Evolutionary conservation across 2,113 vertebrate genomes (phyloP).

Genomic region (Pachycephala philippinensis): DNA sequence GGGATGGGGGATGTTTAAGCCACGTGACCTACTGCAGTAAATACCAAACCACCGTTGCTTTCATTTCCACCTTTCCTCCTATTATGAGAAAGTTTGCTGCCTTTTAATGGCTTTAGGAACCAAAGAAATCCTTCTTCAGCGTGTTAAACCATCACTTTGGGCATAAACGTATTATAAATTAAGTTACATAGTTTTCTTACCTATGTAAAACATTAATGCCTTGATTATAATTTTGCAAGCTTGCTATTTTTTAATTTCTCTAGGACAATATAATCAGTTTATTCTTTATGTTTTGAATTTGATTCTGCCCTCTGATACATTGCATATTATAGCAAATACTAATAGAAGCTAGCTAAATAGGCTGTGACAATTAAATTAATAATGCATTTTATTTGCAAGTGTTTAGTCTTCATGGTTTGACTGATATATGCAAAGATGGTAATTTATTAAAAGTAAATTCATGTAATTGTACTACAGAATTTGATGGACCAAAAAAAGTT

Average conservation of each 20-base stretch:
- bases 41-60: not conserved
- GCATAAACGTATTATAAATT: slow-evolving; percentile 40
- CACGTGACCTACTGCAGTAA: not conserved
- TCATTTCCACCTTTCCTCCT: not conserved
- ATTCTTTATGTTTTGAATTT: slow-evolving; percentile 73
- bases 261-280: slow-evolving; percentile 72
- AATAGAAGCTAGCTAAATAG: slow-evolving; percentile 79
- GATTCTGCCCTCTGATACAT: slow-evolving; percentile 68
- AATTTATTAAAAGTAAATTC: slow-evolving; percentile 98
- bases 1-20: not conserved
- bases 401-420: slow-evolving; percentile 90
- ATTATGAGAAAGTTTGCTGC: not conserved
- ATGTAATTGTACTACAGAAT: slow-evolving; percentile 88
- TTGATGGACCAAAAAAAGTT: slow-evolving; percentile 95
- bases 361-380: slow-evolving; percentile 89
- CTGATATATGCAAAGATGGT: slow-evolving; percentile 97
- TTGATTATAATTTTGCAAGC: slow-evolving; percentile 71
- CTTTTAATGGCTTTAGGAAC: slow-evolving; percentile 49
- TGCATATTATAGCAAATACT: slow-evolving; percentile 74
- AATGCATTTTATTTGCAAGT: slow-evolving; percentile 96
- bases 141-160: slow-evolving; percentile 17
- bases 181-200: slow-evolving; percentile 64
- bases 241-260: slow-evolving; percentile 75
- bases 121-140: slow-evolving; percentile 40
- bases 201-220: slow-evolving; percentile 72